Base-by-base conservation (phyloP, 2,888 invertebrate genomes). In the Orchestes rusci region DNA sequence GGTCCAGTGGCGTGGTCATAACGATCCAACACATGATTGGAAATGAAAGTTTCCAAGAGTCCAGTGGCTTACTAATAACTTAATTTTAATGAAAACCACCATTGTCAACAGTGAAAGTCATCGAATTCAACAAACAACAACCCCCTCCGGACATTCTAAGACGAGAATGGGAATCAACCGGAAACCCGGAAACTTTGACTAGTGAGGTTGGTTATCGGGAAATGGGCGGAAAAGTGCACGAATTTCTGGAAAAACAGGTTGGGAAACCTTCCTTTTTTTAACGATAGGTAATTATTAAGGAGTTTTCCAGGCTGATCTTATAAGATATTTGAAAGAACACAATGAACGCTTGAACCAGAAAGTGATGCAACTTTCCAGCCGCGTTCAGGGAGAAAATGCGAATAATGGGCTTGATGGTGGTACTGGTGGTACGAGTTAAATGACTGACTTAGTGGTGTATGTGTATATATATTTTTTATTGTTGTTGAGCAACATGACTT, bases 251-350 rank as follows among this genome's bases (percentile, higher is more conserved):
- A 57, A 80, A 80, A 62, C 82, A 82, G 61, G 72, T 71, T 56
- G 40, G 20, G 10, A 23, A 23, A 23, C 5, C 10, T 23, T 23
- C 23, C 23, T 23, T 10, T 23, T 37, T 37, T 37, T 29, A 30
- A 30, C 12, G 30, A 30, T n/a, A 5, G 12, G 30, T 5, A 36
- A 36, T 20, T 36, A 8, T 18, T 20, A 20, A 16, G 5, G 5
- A 13, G n/a, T 16, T 45, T 48, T 55, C 49, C 52, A 73, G 70
- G 82, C 82, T 17, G 82, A 82, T 65, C 68, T 82, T 5, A 83
- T 84, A 52, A 71, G 74, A 58, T 80, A 80, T 59, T 67, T 82
- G 43, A 74, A 75, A 53, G 82, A 82, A 58, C 80, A 82, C 53
- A 81, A 82, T 56, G 73, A 73, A 18, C 74, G 74, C 57, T 67